These are phyloP conservation scores for Chloroclystis v-ata DNA, from an alignment of 2,888 invertebrate species.

Conservation along the genomic window DNA sequence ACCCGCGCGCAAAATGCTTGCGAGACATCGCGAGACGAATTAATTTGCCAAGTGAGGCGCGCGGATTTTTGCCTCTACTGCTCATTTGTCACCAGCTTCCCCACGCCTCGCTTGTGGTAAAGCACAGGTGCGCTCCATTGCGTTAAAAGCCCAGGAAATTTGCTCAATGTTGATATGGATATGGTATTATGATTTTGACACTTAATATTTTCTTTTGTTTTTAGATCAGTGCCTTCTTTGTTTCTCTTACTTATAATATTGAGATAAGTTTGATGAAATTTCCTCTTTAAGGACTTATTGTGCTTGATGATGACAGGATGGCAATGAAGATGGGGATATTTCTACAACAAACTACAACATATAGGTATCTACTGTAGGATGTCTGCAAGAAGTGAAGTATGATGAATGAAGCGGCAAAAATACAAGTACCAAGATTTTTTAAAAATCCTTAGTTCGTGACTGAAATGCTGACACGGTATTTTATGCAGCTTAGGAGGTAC, in stretches of 20 bases:
- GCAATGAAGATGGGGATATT: too few relatives aligned
- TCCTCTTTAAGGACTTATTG: too few relatives aligned
- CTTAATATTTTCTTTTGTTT: too few relatives aligned
- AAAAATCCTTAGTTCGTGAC: background rate
- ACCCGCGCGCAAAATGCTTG: constrained; percentile 48
- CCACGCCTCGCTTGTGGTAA: constrained; percentile 8
- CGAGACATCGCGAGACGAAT: constrained; percentile 74
- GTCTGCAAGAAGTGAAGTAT: too few relatives aligned
- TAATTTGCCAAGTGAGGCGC: constrained; percentile 65
- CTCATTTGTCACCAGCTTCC: constrained; percentile 67
- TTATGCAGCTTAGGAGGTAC: constrained; percentile 3
- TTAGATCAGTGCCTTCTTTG: too few relatives aligned
- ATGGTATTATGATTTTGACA: background rate
- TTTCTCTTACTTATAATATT: too few relatives aligned
- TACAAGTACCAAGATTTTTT: too few relatives aligned
- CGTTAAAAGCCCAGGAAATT: constrained; percentile 48
- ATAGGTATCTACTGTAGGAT: too few relatives aligned
- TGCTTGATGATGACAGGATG: too few relatives aligned
- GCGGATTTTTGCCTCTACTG: constrained; percentile 69
- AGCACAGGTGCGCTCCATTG: constrained; percentile 62
- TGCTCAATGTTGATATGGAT: background rate
- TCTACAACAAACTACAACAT: too few relatives aligned
- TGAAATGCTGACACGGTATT: background rate
- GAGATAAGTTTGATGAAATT: too few relatives aligned
- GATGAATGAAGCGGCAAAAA: too few relatives aligned